Conservation (phyloP, 2,113 vertebrate genomes). For the Chamaetylas fuelleborni region DNA sequence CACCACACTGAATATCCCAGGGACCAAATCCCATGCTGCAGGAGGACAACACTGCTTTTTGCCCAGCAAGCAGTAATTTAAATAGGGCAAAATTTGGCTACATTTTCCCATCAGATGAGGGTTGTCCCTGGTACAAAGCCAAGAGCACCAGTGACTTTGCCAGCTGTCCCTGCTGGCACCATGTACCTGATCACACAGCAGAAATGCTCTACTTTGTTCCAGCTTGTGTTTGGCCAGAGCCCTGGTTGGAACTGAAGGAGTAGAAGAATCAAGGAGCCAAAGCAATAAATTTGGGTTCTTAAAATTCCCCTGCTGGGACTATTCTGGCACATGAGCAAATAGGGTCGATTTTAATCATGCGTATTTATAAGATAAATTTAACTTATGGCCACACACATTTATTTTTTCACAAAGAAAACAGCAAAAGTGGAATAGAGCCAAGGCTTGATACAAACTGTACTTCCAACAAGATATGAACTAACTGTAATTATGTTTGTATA, state of each 20-base stretch:
- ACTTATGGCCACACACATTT: neutral
- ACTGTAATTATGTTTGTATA: neutral
- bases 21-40: neutral
- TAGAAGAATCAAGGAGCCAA: neutral
- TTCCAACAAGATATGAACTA: neutral
- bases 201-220: neutral
- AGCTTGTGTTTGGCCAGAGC: neutral
- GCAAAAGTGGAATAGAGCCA: neutral
- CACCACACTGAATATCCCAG: neutral
- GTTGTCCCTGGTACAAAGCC: neutral
- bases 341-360: neutral
- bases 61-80: neutral
- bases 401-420: slow-evolving; percentile 30
- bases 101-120: neutral
- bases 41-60: neutral
- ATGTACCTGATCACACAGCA: neutral
- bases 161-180: neutral
- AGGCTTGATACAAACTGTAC: neutral
- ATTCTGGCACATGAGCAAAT: neutral
- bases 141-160: neutral
- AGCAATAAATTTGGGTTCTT: neutral
- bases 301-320: neutral
- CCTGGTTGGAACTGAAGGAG: fast-evolving
- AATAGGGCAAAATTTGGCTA: neutral
- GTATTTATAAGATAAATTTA: neutral